Base-by-base conservation (phyloP, 37 sponge, comb jelly and placozoan genomes). In the Beroe ovata region DNA sequence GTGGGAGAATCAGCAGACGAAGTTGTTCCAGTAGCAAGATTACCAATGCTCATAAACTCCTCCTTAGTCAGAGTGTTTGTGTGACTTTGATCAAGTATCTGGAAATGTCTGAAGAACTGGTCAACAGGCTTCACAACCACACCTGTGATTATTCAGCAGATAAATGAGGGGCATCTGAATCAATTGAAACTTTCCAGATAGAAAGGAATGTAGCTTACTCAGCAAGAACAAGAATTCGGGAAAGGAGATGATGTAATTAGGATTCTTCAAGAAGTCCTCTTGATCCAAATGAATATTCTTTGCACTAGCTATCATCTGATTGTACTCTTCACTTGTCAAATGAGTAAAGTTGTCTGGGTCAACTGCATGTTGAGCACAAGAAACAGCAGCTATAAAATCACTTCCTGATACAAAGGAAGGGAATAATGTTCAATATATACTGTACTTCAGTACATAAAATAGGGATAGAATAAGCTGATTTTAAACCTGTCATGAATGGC, bases 81-180 rank as follows among this genome's bases (percentile, higher is more conserved):
- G 84, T 77, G 26, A 22, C 39, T 35, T 41, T 40, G 41, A 40
- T 77, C 84, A 0, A 77, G 84, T 42, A 77, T 77, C 22, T 36
- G 26, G 28, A 77, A 77, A 54, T 77, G 84, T 23, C 84, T 30
- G 84, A 32, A 77, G 54, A 77, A 77, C 54, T 77, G 84, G 38
- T 77, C 84, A 16, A 77, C 38, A n/a, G 84, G 84, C 28, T 77
- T 77, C 22, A 40, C 84, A 21, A 77, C 22, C 26, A 40, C 84
- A 77, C 69, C 69, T 66, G 36, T n/a, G n/a, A n/a, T n/a, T n/a
- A n/a, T n/a, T n/a, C n/a, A n/a, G n/a, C n/a, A n/a, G n/a, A n/a
- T n/a, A n/a, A n/a, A n/a, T n/a, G n/a, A n/a, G n/a, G n/a, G n/a
- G n/a, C n/a, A n/a, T n/a, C n/a, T n/a, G n/a, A n/a, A n/a, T n/a